Evolutionary conservation across 2,797 vertebrate species (phyloP).

Genomic region (Luscinia megarhynchos): DNA sequence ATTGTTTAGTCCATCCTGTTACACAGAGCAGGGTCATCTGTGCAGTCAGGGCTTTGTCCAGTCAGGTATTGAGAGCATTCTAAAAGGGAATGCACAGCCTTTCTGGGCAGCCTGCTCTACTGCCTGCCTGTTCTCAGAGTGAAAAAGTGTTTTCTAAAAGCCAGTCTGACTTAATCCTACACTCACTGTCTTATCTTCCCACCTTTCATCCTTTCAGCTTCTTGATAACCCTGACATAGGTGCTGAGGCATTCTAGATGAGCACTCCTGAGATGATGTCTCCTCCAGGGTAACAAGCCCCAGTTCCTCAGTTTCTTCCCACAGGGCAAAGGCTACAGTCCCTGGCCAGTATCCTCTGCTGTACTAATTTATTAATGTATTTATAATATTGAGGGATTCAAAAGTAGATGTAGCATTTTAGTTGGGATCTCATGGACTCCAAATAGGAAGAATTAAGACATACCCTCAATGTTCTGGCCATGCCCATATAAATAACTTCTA

Average conservation of each 20-base stretch:
- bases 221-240: rapidly evolving
- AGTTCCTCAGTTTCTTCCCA: not conserved
- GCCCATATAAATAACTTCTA: not conserved
- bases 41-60: not conserved
- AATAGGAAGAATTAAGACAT: not conserved
- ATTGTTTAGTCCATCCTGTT: not conserved
- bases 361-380: not conserved
- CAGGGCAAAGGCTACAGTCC: not conserved
- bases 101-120: not conserved
- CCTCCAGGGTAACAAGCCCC: not conserved
- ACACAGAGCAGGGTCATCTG: not conserved
- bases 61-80: not conserved
- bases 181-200: not conserved
- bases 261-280: not conserved
- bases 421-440: not conserved
- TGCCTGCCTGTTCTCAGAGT: not conserved
- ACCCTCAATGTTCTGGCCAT: not conserved
- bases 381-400: not conserved
- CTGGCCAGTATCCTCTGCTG: not conserved
- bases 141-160: not conserved
- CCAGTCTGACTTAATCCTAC: not conserved
- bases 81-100: not conserved
- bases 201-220: not conserved
- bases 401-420: not conserved
- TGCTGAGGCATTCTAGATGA: not conserved